phyloP scores from a whole-genome alignment of 2,113 vertebrate genomes.

The Zosterops lateralis region DNA sequence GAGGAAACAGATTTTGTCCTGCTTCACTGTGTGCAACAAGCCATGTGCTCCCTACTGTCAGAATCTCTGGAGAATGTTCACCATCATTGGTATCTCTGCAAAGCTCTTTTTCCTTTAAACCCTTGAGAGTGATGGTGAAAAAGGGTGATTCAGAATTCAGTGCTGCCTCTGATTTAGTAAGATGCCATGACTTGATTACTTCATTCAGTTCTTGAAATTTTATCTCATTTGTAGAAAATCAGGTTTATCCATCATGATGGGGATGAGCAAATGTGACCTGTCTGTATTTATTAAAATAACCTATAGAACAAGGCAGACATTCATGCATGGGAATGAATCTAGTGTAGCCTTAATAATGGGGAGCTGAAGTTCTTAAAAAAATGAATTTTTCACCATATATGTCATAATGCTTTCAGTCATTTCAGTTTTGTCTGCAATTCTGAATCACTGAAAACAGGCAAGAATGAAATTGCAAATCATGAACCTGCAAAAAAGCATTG shows the following conservation, averaged over 20 bases:
- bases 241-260: background rate
- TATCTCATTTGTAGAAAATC: background rate
- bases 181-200: background rate
- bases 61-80: background rate
- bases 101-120: background rate
- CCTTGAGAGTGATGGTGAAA: background rate
- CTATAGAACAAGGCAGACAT: background rate
- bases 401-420: background rate
- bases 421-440: background rate
- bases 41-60: background rate
- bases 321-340: background rate
- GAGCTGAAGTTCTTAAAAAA: background rate
- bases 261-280: background rate
- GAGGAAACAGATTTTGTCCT: background rate
- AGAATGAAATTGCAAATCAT: background rate
- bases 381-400: background rate
- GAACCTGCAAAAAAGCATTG: background rate
- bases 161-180: background rate
- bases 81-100: background rate
- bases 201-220: background rate
- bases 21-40: background rate
- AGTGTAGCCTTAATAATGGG: background rate
- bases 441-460: background rate
- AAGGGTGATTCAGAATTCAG: background rate
- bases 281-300: background rate